These are phyloP conservation scores for Dorcus hopei DNA, from an alignment of 2,888 invertebrate genomes.

Conservation along the genomic window DNA sequence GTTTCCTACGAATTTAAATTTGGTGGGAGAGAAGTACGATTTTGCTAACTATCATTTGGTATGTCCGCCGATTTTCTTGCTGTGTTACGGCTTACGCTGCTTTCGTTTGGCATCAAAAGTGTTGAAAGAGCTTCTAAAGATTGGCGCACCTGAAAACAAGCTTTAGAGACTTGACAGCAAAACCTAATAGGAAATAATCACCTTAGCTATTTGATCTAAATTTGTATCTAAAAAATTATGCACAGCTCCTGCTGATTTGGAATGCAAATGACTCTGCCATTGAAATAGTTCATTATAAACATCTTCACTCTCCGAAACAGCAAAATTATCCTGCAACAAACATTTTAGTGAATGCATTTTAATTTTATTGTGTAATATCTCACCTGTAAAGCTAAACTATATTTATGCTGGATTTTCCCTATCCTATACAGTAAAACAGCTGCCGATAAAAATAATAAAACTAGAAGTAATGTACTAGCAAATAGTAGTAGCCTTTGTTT, in stretches of 20 bases:
- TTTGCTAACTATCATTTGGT: conserved; percentile 20
- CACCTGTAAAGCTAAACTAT: conserved; percentile 48
- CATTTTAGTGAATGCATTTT: background rate
- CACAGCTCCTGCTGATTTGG: conserved; percentile 68
- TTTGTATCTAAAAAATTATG: conserved; percentile 74
- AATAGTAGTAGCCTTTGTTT: conserved; percentile 54
- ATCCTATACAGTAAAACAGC: conserved; percentile 58
- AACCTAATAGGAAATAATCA: conserved; percentile 33
- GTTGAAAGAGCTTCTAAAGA: conserved; percentile 77
- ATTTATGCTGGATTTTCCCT: conserved; percentile 48
- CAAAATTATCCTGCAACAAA: conserved; percentile 42
- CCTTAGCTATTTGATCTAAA: conserved; percentile 78
- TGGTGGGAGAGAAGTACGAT: background rate
- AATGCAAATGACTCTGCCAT: conserved; percentile 69
- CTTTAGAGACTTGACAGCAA: background rate
- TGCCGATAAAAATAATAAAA: conserved; percentile 58
- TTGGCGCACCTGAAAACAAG: conserved; percentile 67
- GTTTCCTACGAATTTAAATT: background rate
- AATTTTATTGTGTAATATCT: conserved; percentile 20
- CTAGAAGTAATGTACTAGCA: conserved; percentile 54
- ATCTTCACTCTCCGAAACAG: conserved; percentile 56
- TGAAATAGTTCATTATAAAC: conserved; percentile 65
- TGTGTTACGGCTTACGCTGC: conserved; percentile 25
- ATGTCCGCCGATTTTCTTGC: conserved; percentile 19
- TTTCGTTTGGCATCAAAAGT: conserved; percentile 48